A percentile compares a stretch with the other conserved stretches of the same genome.
Conservation (phyloP, 2,888 invertebrate genomes). For the Thelaira solivaga region DNA sequence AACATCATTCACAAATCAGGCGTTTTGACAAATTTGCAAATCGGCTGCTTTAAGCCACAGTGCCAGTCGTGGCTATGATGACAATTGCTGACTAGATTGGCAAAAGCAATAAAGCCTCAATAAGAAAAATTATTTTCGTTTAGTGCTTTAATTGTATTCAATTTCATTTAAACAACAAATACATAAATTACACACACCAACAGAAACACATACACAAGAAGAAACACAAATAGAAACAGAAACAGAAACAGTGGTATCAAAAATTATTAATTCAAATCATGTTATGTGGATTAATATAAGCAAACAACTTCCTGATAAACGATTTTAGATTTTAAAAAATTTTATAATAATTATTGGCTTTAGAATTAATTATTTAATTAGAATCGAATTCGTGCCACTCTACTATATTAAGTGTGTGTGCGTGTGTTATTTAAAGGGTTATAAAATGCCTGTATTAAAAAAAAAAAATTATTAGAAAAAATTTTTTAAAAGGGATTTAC, state of each 20-base stretch:
- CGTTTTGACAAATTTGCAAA: constrained; percentile 50
- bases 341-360: too few relatives aligned
- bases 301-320: constrained; percentile 61
- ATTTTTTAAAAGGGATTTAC: too few relatives aligned
- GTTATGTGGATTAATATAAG: constrained; percentile 62
- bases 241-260: background rate
- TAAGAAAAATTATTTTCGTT: constrained; percentile 23
- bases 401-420: background rate
- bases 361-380: constrained; percentile 24
- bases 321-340: constrained; percentile 7
- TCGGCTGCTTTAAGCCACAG: constrained; percentile 41
- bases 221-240: too few relatives aligned
- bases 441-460: too few relatives aligned
- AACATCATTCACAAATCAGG: constrained; percentile 54
- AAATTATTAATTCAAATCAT: constrained; percentile 58
- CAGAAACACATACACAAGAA: too few relatives aligned
- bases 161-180: constrained; percentile 8
- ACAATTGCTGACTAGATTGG: constrained; percentile 1
- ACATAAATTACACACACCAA: too few relatives aligned
- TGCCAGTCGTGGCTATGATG: constrained; percentile 13
- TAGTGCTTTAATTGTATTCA: constrained; percentile 14
- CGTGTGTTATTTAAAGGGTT: too few relatives aligned
- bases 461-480: too few relatives aligned
- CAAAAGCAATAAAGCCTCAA: constrained; percentile 29
- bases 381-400: constrained; percentile 9